Conservation (phyloP, 2,888 invertebrate genomes). For the Molanna angustata region DNA sequence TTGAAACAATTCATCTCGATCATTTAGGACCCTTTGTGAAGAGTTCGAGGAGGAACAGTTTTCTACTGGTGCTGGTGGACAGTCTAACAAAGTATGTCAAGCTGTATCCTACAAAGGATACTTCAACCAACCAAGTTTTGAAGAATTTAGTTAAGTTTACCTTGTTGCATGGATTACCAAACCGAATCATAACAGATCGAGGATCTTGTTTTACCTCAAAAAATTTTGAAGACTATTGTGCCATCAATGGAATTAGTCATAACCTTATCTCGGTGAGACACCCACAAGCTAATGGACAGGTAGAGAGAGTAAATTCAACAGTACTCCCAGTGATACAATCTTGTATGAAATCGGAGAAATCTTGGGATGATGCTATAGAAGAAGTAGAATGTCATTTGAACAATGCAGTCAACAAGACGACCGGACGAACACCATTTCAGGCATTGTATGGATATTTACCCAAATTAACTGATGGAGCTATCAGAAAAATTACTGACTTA, state of each 20-base stretch:
- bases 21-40: slow-evolving; percentile 1
- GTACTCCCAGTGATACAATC: slow-evolving; percentile 1
- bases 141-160: not conserved
- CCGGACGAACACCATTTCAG: not conserved
- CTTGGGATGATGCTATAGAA: not conserved
- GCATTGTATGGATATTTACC: not conserved
- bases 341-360: not conserved
- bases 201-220: not conserved
- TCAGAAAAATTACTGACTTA: not conserved
- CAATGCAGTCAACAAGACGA: not conserved
- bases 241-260: not conserved
- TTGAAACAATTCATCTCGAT: not conserved
- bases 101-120: not conserved
- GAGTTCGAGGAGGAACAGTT: not conserved
- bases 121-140: not conserved
- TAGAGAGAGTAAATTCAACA: not conserved
- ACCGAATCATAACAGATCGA: not conserved
- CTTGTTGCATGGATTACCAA: not conserved
- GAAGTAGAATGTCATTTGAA: not conserved
- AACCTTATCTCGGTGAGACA: not conserved
- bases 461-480: not conserved
- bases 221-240: not conserved
- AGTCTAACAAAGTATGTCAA: not conserved
- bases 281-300: slow-evolving; percentile 2
- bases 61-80: not conserved